Evolutionary conservation across 2,888 invertebrate genomes (phyloP).

Genomic region (Terebella lapidaria): DNA sequence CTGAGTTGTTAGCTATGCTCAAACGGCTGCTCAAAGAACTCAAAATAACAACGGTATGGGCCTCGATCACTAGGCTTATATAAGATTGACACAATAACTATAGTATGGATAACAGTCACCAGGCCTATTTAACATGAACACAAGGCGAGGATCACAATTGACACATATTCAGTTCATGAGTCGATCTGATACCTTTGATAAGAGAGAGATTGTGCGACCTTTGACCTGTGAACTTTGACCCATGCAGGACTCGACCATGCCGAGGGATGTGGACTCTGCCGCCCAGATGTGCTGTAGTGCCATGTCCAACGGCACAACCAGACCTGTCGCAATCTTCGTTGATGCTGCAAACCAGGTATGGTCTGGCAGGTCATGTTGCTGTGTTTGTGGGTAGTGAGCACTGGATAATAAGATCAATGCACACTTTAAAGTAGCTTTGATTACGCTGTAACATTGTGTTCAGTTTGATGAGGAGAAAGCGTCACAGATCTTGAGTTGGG

Average conservation of each 20-base stretch:
- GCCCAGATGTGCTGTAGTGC: slow-evolving; percentile 47
- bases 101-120: not conserved
- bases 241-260: slow-evolving; percentile 44
- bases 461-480: slow-evolving; percentile 47
- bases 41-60: slow-evolving; percentile 19
- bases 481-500: slow-evolving; percentile 45
- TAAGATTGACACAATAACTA: not conserved
- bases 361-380: too few relatives aligned
- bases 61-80: not conserved
- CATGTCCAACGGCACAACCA: slow-evolving; percentile 42
- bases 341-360: slow-evolving; percentile 48
- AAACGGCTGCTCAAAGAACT: slow-evolving; percentile 22
- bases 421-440: too few relatives aligned
- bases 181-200: too few relatives aligned
- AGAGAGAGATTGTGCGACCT: too few relatives aligned
- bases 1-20: slow-evolving; percentile 20
- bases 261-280: slow-evolving; percentile 38
- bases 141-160: too few relatives aligned
- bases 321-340: slow-evolving; percentile 41
- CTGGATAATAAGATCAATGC: too few relatives aligned
- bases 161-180: too few relatives aligned
- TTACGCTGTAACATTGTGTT: too few relatives aligned
- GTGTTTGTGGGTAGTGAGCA: too few relatives aligned
- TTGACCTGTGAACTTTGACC: too few relatives aligned
- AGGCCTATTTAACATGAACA: not conserved